These are phyloP conservation scores for Rallus limicola DNA, from an alignment of 2,113 vertebrate species.

Conservation along the genomic window DNA sequence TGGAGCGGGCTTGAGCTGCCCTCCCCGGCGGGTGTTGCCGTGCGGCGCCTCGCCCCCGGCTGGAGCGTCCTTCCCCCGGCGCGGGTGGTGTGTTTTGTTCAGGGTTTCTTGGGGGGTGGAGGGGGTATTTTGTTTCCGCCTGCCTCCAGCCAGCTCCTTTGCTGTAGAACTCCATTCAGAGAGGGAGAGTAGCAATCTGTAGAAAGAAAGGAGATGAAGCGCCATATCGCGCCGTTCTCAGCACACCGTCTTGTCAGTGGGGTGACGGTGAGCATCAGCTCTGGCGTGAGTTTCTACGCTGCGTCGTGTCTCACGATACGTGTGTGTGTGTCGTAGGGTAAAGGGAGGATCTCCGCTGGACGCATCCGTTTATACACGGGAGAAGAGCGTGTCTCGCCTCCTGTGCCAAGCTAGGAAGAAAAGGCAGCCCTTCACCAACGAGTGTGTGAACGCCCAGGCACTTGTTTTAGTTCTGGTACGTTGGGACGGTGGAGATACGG, in stretches of 20 bases:
- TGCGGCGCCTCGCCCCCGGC: not conserved
- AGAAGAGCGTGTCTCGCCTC: not conserved
- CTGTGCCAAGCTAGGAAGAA: not conserved
- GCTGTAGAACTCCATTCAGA: fast-evolving
- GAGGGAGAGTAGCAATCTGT: not conserved
- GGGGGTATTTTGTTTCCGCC: no score
- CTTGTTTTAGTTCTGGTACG: fast-evolving
- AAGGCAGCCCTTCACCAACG: not conserved
- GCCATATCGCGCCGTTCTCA: fast-evolving
- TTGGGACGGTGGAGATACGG: not conserved
- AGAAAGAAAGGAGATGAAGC: not conserved
- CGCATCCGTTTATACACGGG: fast-evolving
- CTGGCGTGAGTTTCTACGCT: fast-evolving
- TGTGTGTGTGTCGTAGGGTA: fast-evolving
- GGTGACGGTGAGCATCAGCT: fast-evolving
- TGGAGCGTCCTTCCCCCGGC: not conserved
- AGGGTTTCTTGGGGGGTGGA: no score
- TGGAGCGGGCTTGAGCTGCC: not conserved
- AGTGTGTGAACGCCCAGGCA: not conserved
- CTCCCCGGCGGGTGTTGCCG: not conserved
- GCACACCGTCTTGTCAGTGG: not conserved
- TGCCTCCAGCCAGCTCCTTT: fast-evolving
- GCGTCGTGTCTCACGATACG: fast-evolving
- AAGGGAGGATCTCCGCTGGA: not conserved
- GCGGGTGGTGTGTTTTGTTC: not conserved